A percentile compares a stretch with the other conserved stretches of the same genome.
Conservation (phyloP, 2,888 invertebrate species). For the Ethmia dodecea region DNA sequence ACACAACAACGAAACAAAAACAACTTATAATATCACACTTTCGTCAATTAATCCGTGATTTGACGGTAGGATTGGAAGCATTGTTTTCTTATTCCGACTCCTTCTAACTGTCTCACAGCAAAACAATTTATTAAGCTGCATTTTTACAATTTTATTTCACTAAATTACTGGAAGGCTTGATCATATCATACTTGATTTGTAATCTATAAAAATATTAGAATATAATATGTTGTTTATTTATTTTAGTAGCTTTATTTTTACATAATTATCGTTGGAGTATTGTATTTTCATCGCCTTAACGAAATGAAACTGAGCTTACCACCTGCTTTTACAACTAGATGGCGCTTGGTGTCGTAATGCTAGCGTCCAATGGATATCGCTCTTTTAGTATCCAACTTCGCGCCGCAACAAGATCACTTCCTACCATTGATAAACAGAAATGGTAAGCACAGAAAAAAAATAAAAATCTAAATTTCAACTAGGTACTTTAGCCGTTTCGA, state of each 20-base stretch:
- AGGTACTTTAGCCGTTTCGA: slow-evolving; percentile 38
- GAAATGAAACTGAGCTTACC: slow-evolving; percentile 24
- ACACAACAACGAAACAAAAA: slow-evolving; percentile 75
- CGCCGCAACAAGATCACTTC: slow-evolving; percentile 42
- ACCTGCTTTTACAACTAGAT: slow-evolving; percentile 23
- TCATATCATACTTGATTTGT: slow-evolving; percentile 70
- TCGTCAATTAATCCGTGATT: slow-evolving; percentile 53
- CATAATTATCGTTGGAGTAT: slow-evolving; percentile 66
- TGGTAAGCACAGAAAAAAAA: slow-evolving; percentile 30
- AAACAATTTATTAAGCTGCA: slow-evolving; percentile 68
- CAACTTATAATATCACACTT: slow-evolving; percentile 74
- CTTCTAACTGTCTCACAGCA: slow-evolving; percentile 61
- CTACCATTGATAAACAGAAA: slow-evolving; percentile 18
- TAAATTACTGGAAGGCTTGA: slow-evolving; percentile 77
- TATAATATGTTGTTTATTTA: slow-evolving; percentile 56
- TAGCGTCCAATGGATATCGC: too few species aligned
- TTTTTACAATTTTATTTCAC: slow-evolving; percentile 52
- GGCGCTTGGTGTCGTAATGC: too few species aligned
- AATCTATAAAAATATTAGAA: slow-evolving; percentile 78
- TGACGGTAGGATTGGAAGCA: slow-evolving; percentile 65
- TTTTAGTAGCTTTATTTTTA: slow-evolving; percentile 47
- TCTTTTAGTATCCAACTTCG: slow-evolving; percentile 24
- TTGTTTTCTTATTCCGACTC: slow-evolving; percentile 38
- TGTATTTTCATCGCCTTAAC: slow-evolving; percentile 54
- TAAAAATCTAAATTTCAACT: slow-evolving; percentile 47